A percentile compares a stretch with the other conserved stretches of the same genome.
phyloP scores from a whole-genome alignment of 2,113 vertebrate species.

The Numenius arquata region DNA sequence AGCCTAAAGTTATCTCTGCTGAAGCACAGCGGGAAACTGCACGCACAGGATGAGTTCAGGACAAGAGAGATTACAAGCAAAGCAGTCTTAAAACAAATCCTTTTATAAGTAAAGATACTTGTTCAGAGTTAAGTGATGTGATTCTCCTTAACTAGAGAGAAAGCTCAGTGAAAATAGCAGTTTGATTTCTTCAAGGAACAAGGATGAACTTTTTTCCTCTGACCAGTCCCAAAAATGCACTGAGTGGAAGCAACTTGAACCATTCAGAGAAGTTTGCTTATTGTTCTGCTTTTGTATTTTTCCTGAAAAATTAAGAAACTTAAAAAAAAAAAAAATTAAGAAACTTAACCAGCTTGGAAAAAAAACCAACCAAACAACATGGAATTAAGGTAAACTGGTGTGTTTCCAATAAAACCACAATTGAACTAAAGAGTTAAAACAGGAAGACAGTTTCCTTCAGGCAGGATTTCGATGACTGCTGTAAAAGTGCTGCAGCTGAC shows the following conservation, averaged over 20 bases:
- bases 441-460: neutral
- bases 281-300: neutral
- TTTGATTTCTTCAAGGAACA: neutral
- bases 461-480: accelerated
- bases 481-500: neutral
- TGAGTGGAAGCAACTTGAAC: neutral
- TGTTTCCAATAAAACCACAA: neutral
- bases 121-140: neutral
- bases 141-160: neutral
- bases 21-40: neutral
- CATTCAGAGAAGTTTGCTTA: neutral
- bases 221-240: neutral
- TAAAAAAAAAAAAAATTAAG: too few species aligned
- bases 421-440: neutral
- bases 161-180: accelerated
- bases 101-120: neutral
- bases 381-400: neutral
- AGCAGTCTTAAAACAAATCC: neutral
- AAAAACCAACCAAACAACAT: neutral
- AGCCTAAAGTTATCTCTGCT: neutral
- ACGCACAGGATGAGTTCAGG: neutral
- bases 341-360: too few species aligned
- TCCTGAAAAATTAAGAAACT: neutral
- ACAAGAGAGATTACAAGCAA: neutral
- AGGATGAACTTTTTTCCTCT: neutral